These are phyloP conservation scores for Cyprinodon brontotheroides DNA, from an alignment of 2,113 vertebrate genomes.

Conservation along the genomic window DNA sequence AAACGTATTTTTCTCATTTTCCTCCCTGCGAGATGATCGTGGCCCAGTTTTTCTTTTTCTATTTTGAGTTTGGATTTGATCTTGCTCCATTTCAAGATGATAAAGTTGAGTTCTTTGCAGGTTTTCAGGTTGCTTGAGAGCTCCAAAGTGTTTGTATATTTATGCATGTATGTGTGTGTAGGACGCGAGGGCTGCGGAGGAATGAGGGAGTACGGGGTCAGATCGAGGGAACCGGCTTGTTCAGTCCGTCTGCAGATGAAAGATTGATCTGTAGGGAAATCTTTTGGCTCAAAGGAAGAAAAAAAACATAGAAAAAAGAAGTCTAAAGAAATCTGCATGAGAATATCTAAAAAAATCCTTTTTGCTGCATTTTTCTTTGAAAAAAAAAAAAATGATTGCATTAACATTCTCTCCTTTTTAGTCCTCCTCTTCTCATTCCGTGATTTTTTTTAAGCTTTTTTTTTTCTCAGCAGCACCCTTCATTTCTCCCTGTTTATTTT, in stretches of 20 bases:
- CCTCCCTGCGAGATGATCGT: conserved; percentile 5
- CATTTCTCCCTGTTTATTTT: conserved; percentile 41
- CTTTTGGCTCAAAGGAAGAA: conserved; percentile 42
- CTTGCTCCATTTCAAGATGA: conserved; percentile 45
- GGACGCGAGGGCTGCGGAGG: conserved; percentile 56
- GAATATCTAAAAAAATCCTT: conserved; percentile 7
- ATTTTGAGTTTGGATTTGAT: conserved; percentile 48
- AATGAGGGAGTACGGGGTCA: conserved; percentile 75
- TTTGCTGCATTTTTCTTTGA: conserved; percentile 43
- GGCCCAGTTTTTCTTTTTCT: conserved; percentile 38
- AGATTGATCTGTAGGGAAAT: conserved; percentile 66
- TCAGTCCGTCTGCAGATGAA: conserved; percentile 64
- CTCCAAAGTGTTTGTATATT: conserved; percentile 31
- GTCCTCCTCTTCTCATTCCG: neutral
- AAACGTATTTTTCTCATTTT: conserved; percentile 20
- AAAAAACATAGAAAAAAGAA: conserved; percentile 30
- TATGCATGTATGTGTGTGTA: conserved; percentile 17
- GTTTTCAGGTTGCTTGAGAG: conserved; percentile 69
- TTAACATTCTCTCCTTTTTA: conserved; percentile 46
- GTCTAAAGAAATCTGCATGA: conserved; percentile 23
- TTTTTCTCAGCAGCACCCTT: conserved; percentile 33
- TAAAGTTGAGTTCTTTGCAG: conserved; percentile 63
- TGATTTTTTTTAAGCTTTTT: conserved; percentile 2
- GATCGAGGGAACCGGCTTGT: conserved; percentile 65
- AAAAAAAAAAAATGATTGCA: conserved; percentile 50